These are phyloP conservation scores for Calcarius lapponicus DNA, from an alignment of 2,797 vertebrate species.

Conservation along the genomic window DNA sequence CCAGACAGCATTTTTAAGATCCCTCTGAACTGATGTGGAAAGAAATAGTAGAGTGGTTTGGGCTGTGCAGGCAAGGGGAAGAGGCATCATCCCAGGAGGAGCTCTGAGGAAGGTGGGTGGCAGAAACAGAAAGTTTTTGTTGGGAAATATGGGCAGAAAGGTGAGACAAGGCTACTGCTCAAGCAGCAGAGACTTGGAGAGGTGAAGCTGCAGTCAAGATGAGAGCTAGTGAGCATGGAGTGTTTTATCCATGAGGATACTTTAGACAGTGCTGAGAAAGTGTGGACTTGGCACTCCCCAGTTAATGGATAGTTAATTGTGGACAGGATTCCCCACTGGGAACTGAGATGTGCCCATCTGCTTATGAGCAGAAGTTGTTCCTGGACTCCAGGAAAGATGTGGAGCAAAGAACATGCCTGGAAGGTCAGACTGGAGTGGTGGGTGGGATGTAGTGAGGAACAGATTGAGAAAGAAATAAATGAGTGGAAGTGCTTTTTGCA, in stretches of 20 bases:
- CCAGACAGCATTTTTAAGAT: neutral
- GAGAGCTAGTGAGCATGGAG: neutral
- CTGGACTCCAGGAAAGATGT: neutral
- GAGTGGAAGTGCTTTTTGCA: neutral
- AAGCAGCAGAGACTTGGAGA: neutral
- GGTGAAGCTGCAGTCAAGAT: neutral
- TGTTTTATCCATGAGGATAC: neutral
- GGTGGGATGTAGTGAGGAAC: neutral
- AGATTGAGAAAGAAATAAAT: neutral
- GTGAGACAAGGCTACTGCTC: neutral
- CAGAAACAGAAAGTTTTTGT: neutral
- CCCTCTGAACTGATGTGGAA: neutral
- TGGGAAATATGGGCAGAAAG: neutral
- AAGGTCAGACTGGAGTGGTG: neutral
- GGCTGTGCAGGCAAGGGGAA: neutral
- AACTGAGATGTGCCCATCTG: neutral
- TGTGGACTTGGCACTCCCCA: neutral
- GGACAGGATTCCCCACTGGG: neutral
- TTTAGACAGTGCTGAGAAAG: neutral
- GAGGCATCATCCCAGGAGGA: neutral
- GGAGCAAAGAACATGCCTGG: neutral
- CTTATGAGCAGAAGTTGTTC: neutral
- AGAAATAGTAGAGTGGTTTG: neutral
- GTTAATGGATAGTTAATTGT: neutral
- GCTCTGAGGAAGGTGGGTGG: neutral